These are phyloP conservation scores for Mythimna lalbum DNA, from an alignment of 2,888 invertebrate genomes.

Conservation along the genomic window DNA sequence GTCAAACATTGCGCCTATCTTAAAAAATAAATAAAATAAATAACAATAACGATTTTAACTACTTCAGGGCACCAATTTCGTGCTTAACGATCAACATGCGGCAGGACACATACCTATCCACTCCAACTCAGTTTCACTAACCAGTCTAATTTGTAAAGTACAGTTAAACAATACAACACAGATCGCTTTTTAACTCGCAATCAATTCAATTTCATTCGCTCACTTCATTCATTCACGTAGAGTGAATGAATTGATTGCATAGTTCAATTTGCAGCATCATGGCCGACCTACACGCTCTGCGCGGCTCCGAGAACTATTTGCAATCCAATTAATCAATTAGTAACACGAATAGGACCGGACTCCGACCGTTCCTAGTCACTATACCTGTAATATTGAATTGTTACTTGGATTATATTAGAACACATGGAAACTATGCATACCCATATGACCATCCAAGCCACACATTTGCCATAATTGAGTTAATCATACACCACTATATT, in stretches of 20 bases:
- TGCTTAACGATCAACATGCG: no score
- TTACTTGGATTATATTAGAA: not conserved
- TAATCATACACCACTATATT: no score
- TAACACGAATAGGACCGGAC: not conserved
- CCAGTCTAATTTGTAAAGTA: not conserved
- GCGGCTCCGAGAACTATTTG: not conserved
- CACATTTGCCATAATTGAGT: no score
- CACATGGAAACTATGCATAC: not conserved
- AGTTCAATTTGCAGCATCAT: conserved; percentile 19
- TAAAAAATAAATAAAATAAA: no score
- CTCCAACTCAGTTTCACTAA: no score
- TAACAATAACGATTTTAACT: no score
- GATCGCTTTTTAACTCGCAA: not conserved
- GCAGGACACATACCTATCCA: no score
- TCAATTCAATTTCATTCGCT: conserved; percentile 2
- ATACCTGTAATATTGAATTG: not conserved
- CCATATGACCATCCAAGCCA: no score
- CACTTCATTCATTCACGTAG: not conserved
- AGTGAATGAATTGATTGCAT: conserved; percentile 15
- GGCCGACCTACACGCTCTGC: not conserved
- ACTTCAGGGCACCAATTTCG: no score
- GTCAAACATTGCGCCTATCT: no score
- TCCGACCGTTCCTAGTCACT: not conserved
- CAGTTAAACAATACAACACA: not conserved
- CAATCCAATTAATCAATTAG: conserved; percentile 13